Base-by-base conservation (phyloP, 2,113 vertebrate genomes). In the Dascyllus trimaculatus region DNA sequence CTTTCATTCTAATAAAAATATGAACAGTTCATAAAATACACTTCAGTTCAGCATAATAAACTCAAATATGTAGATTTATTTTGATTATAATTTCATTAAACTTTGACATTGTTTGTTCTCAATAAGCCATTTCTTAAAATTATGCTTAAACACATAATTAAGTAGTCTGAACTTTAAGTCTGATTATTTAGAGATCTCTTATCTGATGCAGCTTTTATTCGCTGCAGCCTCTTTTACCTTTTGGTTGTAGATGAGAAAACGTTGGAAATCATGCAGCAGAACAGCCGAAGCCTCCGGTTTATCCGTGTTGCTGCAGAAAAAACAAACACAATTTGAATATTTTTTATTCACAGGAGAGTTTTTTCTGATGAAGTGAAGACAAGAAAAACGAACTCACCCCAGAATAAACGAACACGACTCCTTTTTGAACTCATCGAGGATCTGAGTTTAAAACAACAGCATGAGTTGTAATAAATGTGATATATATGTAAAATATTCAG, bases 361-460 rank as follows among this genome's bases (percentile, higher is more conserved):
- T 40, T 2, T 40, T 9, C 8, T 5, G 38, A 13, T 43, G 11
- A 13, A 2, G 4, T 43, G 13, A 43, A 15, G 13, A 1, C 15
- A 17, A 26, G 5, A 22, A 63, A 48, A 24, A 64, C 3, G 19
- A 49, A 13, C 91, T 97, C 89, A 99, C 98, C 98, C 98, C 91
- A 99, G 92, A 87, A 99, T 96, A 84, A 99, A 99, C 77, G 96
- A 93, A 49, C 97, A 97, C 0, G 96, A 96, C 82, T 98, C 97
- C 75, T 94, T 97, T 90, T 97, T 97, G 93, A 99, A 98, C 91
- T 98, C 97, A 11, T 98, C 97, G 8, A 99, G 95, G 85, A 99
- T 96, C 98, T 99, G 89, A 84, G 87, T 17, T 15, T 5, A 14
- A 52, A 76, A 78, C 15, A 21, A 15, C 13, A 0, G 11, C 0